These are phyloP conservation scores for Lagria hirta DNA, from an alignment of 2,888 invertebrate genomes.

Conservation along the genomic window DNA sequence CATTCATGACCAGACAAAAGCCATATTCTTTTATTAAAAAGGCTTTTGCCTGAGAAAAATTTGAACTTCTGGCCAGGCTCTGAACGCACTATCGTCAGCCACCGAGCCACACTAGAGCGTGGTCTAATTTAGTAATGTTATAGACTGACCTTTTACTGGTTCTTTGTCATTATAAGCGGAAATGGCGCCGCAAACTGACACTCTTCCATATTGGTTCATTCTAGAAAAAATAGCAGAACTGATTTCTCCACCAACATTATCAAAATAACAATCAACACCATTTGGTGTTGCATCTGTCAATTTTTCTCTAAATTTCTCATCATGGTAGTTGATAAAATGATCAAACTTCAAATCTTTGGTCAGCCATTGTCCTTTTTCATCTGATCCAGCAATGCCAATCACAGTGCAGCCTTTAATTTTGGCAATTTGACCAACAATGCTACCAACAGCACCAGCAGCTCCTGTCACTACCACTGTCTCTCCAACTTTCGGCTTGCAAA, in stretches of 20 bases:
- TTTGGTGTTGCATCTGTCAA: slow-evolving; percentile 64
- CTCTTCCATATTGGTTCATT: slow-evolving; percentile 66
- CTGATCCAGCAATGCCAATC: slow-evolving; percentile 69
- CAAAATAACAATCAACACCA: slow-evolving; percentile 74
- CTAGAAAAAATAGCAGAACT: slow-evolving; percentile 62
- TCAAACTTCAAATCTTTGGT: slow-evolving; percentile 67
- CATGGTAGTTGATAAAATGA: slow-evolving; percentile 71
- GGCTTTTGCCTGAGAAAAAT: no score
- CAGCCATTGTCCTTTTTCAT: slow-evolving; percentile 67
- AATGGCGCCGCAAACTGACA: slow-evolving; percentile 71
- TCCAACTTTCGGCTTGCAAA: slow-evolving; percentile 68
- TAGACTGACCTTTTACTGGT: slow-evolving; percentile 14
- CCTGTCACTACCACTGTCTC: slow-evolving; percentile 71
- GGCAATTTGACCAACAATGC: slow-evolving; percentile 74
- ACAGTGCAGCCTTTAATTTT: slow-evolving; percentile 69
- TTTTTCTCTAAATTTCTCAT: slow-evolving; percentile 55
- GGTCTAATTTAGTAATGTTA: no score
- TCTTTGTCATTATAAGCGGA: slow-evolving; percentile 62
- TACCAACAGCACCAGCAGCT: slow-evolving; percentile 79
- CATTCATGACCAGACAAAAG: no score
- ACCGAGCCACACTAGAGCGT: no score
- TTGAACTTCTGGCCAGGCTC: no score
- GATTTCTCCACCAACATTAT: slow-evolving; percentile 74
- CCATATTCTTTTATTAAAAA: no score
- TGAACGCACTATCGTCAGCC: no score